These are phyloP conservation scores for Adelges cooleyi DNA, from an alignment of 1,140 invertebrate genomes.

Conservation along the genomic window DNA sequence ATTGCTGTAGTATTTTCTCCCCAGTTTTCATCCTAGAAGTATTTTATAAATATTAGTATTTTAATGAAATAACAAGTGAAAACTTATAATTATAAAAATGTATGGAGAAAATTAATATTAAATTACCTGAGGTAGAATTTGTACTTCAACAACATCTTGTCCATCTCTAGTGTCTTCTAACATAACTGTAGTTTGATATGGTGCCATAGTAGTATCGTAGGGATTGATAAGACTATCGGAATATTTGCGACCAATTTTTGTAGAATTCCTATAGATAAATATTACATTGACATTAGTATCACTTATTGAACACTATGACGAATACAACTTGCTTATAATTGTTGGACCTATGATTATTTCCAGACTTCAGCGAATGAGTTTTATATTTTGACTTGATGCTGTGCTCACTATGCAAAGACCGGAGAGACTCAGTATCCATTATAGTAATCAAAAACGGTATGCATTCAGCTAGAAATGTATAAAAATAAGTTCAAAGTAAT, in stretches of 20 bases:
- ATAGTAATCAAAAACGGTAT: not conserved
- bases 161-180: slow-evolving; percentile 56
- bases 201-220: slow-evolving; percentile 46
- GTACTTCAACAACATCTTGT: slow-evolving; percentile 79
- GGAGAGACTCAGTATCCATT: slow-evolving; percentile 24
- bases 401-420: slow-evolving; percentile 10
- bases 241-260: slow-evolving; percentile 1
- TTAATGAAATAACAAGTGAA: not conserved
- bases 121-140: slow-evolving; percentile 66
- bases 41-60: not conserved
- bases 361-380: slow-evolving; percentile 1
- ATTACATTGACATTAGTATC: not conserved
- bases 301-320: not conserved
- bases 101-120: no score
- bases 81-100: not conserved
- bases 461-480: not conserved
- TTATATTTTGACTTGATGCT: slow-evolving; percentile 17
- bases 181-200: slow-evolving; percentile 68
- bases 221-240: slow-evolving; percentile 8
- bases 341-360: not conserved
- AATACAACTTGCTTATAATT: slow-evolving; percentile 1
- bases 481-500: no score
- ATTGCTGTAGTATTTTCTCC: slow-evolving; percentile 94
- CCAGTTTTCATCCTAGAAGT: slow-evolving; percentile 86
- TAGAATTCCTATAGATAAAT: not conserved